These are phyloP conservation scores for Bufo gargarizans DNA, from an alignment of 2,113 vertebrate genomes.

Conservation along the genomic window DNA sequence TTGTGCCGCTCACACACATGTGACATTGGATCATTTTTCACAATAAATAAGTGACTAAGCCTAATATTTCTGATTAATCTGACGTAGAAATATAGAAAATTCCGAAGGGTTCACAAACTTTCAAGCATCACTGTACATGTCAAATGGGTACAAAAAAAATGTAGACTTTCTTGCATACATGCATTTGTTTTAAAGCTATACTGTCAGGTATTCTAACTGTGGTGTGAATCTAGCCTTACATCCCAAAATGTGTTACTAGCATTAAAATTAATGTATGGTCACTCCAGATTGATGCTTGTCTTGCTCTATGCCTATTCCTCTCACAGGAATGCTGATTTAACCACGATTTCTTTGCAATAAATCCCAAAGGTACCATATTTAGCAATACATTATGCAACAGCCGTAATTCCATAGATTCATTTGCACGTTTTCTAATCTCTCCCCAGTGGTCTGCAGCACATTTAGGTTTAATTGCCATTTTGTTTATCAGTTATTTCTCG, in stretches of 20 bases:
- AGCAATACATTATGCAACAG: constrained; percentile 1
- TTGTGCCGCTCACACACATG: too few relatives aligned
- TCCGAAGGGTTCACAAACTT: too few relatives aligned
- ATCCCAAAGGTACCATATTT: constrained; percentile 8
- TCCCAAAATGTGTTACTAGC: neutral
- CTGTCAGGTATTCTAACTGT: too few relatives aligned
- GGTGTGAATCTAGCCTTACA: neutral
- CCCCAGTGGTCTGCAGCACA: neutral
- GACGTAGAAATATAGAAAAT: too few relatives aligned
- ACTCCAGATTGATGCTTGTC: neutral
- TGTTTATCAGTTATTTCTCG: neutral
- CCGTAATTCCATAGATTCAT: neutral
- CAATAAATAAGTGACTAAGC: too few relatives aligned
- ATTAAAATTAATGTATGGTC: neutral
- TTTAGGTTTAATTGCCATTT: neutral
- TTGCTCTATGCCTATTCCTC: neutral
- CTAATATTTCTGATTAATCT: too few relatives aligned
- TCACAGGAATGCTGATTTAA: neutral
- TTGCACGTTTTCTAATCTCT: constrained; percentile 4
- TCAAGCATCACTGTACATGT: too few relatives aligned
- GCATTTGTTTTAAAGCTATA: too few relatives aligned
- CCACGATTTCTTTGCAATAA: neutral
- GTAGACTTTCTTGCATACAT: neutral
- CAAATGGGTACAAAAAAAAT: too few relatives aligned
- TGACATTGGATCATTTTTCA: too few relatives aligned